Conservation (phyloP, 2,797 vertebrate species). For the Dryobates pubescens region DNA sequence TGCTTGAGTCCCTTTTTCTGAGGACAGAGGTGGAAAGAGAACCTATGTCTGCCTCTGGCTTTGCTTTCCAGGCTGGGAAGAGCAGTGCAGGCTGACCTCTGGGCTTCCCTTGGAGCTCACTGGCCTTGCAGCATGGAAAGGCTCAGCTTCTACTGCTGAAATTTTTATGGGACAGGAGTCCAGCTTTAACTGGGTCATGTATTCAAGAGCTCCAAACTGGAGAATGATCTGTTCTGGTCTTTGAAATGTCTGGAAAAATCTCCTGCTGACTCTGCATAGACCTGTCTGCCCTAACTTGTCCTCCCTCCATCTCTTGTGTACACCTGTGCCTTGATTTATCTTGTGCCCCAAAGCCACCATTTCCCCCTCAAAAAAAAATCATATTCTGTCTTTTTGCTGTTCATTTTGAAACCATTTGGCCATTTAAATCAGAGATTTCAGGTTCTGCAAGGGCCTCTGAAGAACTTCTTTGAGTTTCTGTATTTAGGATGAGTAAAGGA, state of each 20-base stretch:
- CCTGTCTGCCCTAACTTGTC: background rate
- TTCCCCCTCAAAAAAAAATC: background rate
- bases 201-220: background rate
- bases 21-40: background rate
- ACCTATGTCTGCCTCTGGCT: background rate
- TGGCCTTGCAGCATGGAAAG: background rate
- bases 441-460: background rate
- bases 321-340: background rate
- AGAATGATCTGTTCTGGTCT: background rate
- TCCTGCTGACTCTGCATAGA: background rate
- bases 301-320: background rate
- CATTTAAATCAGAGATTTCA: background rate
- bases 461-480: background rate
- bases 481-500: background rate
- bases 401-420: background rate
- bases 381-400: background rate
- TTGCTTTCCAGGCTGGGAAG: background rate
- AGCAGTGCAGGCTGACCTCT: background rate
- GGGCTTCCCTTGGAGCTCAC: fast-evolving
- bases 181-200: background rate
- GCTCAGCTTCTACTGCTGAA: fast-evolving
- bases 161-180: background rate
- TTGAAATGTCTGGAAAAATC: background rate
- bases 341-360: background rate
- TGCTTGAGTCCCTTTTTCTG: background rate